Base-by-base conservation (phyloP, 2,888 invertebrate species). In the Drosophila demipolita region DNA sequence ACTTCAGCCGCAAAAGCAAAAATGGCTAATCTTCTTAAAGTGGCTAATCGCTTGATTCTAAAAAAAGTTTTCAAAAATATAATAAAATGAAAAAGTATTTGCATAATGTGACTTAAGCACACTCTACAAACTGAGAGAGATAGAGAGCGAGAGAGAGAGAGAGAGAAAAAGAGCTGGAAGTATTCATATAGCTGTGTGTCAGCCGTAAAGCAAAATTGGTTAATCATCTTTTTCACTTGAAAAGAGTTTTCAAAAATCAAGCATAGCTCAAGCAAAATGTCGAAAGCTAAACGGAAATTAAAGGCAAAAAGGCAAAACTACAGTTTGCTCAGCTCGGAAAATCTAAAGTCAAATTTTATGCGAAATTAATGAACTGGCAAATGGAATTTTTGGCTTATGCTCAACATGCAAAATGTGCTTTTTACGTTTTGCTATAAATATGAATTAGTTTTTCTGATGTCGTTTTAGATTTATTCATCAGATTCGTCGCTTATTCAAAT, bases 281-380 rank as follows among this genome's bases (percentile, higher is more conserved):
- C 54, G 48, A 26, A 35, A 54, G 48, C 29, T 67, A 20, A 29
- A 20, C 40, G 26, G 6, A 23, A 29, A 42, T 53, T 70, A 40
- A 75, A 74, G 69, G 63, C 50, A 52, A 35, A 12, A 23, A 3
- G 20, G 20, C 15, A 32, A 7, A 40, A 26, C 2, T 29, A 11
- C 2, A 7, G 45, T 36, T 45, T 36, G 12, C 26, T 20, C 20
- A 32, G 11, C 26, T n/a, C 12, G 9, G 17, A 29, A 53, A 32
- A 52, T 53, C 20, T 33, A 33, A 66, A 66, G 8, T 49, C 20
- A 29, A 38, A 29, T 49, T 38, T 33, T 20, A 49, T 67, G 33
- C 26, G 2, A 35, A 55, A 49, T 55, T 67, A 67, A 55, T 67
- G 49, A 40, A 55, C 48, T 55, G 67, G 55, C 40, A 67, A 67